Evolutionary conservation across 2,113 vertebrate genomes (phyloP).

Genomic region (Brienomyrus longianalis): DNA sequence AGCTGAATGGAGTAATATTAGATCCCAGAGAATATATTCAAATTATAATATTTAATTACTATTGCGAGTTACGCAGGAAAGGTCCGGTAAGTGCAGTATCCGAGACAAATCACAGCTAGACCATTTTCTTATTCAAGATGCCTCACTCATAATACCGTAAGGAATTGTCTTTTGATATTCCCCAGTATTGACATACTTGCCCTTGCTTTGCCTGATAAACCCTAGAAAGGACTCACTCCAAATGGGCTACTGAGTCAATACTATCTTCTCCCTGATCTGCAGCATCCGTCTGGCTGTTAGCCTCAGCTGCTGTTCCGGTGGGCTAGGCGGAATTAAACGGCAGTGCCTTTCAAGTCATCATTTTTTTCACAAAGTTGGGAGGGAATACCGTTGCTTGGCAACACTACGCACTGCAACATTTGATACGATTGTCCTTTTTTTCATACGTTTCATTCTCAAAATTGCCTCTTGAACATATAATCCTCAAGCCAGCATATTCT

Average conservation of each 20-base stretch:
- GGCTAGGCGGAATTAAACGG: neutral
- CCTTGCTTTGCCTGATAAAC: neutral
- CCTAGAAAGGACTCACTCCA: neutral
- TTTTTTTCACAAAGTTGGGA: neutral
- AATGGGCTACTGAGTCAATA: neutral
- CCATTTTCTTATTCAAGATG: neutral
- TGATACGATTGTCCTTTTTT: neutral
- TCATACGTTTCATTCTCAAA: neutral
- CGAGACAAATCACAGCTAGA: neutral
- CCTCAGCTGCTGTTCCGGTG: no score
- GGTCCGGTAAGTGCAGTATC: neutral
- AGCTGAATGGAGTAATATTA: neutral
- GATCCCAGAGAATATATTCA: conserved; percentile 5
- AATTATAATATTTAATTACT: neutral
- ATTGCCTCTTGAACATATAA: neutral
- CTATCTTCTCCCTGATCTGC: neutral
- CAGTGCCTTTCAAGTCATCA: neutral
- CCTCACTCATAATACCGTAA: neutral
- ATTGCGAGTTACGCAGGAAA: neutral
- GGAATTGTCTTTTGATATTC: neutral
- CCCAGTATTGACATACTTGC: neutral
- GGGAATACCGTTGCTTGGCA: neutral
- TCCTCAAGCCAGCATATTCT: neutral
- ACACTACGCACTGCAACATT: neutral
- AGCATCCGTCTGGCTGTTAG: neutral